Conservation (phyloP, 2,888 invertebrate species). For the Agrochola lota region DNA sequence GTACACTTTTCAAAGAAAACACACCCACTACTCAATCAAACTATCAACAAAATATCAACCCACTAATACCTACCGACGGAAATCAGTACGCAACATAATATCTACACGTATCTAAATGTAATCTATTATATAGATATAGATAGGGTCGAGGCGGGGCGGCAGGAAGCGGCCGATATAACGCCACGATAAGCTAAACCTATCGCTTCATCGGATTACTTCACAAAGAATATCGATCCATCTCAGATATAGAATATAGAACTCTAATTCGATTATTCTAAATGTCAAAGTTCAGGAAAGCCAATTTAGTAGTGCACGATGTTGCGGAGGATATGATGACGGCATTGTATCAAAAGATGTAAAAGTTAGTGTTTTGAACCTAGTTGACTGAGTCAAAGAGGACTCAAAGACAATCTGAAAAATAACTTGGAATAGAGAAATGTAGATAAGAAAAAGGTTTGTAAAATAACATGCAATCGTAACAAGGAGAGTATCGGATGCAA, state of each 20-base stretch:
- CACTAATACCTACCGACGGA: slow-evolving; percentile 56
- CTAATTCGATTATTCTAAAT: slow-evolving; percentile 81
- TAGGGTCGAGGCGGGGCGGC: slow-evolving; percentile 69
- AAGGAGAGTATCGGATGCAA: neutral
- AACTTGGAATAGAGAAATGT: neutral
- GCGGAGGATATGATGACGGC: neutral
- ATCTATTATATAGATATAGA: slow-evolving; percentile 61
- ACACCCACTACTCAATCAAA: slow-evolving; percentile 36
- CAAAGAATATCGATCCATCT: slow-evolving; percentile 71
- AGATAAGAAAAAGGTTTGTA: neutral
- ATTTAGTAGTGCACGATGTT: slow-evolving; percentile 22
- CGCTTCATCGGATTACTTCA: slow-evolving; percentile 78
- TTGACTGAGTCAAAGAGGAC: neutral
- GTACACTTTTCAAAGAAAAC: slow-evolving; percentile 43
- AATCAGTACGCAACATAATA: slow-evolving; percentile 58
- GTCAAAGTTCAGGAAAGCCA: slow-evolving; percentile 74
- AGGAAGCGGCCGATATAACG: slow-evolving; percentile 68
- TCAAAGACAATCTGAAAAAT: neutral
- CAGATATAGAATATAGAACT: slow-evolving; percentile 75
- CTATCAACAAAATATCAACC: slow-evolving; percentile 42
- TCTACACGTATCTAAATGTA: slow-evolving; percentile 59
- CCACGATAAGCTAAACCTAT: slow-evolving; percentile 69
- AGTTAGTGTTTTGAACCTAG: neutral
- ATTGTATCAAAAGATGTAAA: neutral
- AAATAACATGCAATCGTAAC: neutral